Conservation (phyloP, 2,113 vertebrate genomes). For the Terrapene triunguis region DNA sequence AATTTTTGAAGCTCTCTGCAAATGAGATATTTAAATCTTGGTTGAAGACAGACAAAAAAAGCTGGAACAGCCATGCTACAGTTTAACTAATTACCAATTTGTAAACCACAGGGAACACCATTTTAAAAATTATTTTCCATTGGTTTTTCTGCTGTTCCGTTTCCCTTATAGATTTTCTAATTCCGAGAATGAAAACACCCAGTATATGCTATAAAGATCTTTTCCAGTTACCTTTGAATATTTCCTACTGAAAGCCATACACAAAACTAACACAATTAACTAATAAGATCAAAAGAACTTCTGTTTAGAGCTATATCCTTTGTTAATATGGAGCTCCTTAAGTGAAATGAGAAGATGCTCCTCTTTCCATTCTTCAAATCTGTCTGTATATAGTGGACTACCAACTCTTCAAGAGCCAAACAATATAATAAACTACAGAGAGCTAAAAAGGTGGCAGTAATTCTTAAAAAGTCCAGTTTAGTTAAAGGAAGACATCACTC, state of each 20-base stretch:
- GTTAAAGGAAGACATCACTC: rapidly evolving
- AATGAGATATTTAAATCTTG: background rate
- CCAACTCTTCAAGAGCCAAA: background rate
- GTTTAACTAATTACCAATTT: slow-evolving; percentile 12
- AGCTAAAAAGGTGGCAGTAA: background rate
- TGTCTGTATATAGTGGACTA: background rate
- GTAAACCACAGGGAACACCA: background rate
- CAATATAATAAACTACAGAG: background rate
- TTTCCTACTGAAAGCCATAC: background rate
- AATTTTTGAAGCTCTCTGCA: background rate
- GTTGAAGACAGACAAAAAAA: background rate
- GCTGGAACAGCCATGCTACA: background rate
- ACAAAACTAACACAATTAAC: background rate
- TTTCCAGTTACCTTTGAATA: background rate
- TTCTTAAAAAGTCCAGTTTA: background rate
- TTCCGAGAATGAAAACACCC: background rate
- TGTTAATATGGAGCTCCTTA: background rate
- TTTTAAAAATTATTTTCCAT: slow-evolving; percentile 7
- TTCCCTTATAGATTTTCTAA: background rate
- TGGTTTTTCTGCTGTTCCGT: background rate
- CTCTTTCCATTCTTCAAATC: background rate
- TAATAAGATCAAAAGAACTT: background rate
- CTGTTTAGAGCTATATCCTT: background rate
- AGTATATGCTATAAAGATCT: background rate
- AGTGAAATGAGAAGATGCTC: background rate